Base-by-base conservation (phyloP, 2,113 vertebrate species). In the Erpornis zantholeuca region DNA sequence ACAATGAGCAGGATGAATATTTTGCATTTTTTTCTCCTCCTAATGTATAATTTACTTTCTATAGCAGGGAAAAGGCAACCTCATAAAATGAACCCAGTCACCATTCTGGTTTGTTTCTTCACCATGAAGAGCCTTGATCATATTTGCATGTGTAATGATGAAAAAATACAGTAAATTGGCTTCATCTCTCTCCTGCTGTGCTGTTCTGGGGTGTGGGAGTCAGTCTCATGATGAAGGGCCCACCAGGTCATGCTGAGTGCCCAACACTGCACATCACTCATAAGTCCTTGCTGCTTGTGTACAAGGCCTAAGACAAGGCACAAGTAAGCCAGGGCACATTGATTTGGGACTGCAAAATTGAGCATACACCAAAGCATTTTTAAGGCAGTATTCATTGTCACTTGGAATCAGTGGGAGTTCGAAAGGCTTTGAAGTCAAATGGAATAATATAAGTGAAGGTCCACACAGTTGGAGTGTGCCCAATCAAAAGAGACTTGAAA, bases 11-110 rank as follows among this genome's bases (percentile, higher is more conserved):
- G 29, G 20, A 29, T 54, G 4, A 66, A 11, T 85, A 57, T 70
- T 82, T 73, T 68, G 9, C 6, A 0, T 31, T 65, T 45, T 61
- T 84, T 69, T 33, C 35, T 90, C 23, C 25, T 81, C 9, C 19
- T 64, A 28, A 45, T 38, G 12, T 25, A 57, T 44, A 78, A 44
- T 63, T 70, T 28, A 12, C 82, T 85, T 78, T 63, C 47, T 63
- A 1, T 27, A 38, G 4, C 6, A 1, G 5, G 4, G 2, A 10
- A 60, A 78, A 82, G 33, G 7, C 3, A 7, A 31, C 23, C 13
- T 76, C 36, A 80, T 33, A 35, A 70, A 92, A 64, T 27, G 1
- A 90, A 25, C 4, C 36, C 13, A 54, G 68, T 60, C 49, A 56
- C 3, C 21, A 35, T 75, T 42, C 31, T 75, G 7, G 2, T 61